Conservation (phyloP, 2,888 invertebrate genomes). For the Ischnus inquisitorius region DNA sequence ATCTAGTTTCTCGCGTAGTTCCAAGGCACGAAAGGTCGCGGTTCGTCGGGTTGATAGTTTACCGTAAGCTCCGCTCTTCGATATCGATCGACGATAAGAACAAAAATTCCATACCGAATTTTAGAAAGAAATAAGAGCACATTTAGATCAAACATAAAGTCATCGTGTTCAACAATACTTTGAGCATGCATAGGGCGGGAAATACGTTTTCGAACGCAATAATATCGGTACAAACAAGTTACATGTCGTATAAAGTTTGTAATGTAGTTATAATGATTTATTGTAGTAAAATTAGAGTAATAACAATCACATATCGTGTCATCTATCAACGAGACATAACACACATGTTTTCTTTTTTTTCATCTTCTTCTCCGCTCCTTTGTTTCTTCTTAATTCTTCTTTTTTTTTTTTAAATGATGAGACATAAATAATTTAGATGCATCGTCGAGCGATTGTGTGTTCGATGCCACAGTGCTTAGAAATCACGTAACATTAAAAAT, state of each 20-base stretch:
- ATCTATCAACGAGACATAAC: constrained; percentile 85
- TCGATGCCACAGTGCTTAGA: constrained; percentile 83
- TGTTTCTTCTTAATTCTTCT: constrained; percentile 68
- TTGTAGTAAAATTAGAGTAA: constrained; percentile 85
- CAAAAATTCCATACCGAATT: background rate
- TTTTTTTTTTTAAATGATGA: constrained; percentile 78
- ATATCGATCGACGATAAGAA: background rate
- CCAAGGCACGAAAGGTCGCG: background rate
- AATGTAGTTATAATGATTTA: constrained; percentile 76
- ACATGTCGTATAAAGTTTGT: constrained; percentile 64
- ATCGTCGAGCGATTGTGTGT: constrained; percentile 68
- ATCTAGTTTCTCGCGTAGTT: background rate
- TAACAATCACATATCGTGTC: constrained; percentile 86
- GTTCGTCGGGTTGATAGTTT: background rate
- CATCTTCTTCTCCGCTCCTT: constrained; percentile 29
- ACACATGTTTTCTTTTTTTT: constrained; percentile 75
- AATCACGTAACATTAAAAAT: constrained; percentile 85
- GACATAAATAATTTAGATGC: constrained; percentile 84
- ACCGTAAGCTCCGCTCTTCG: background rate
- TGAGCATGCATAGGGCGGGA: background rate
- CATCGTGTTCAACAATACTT: background rate
- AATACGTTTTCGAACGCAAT: constrained; percentile 14
- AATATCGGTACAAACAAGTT: constrained; percentile 28
- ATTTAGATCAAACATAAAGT: background rate
- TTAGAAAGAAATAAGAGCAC: background rate